These are phyloP conservation scores for Sphaerodactylus townsendi DNA, from an alignment of 2,113 vertebrate genomes.

Conservation along the genomic window DNA sequence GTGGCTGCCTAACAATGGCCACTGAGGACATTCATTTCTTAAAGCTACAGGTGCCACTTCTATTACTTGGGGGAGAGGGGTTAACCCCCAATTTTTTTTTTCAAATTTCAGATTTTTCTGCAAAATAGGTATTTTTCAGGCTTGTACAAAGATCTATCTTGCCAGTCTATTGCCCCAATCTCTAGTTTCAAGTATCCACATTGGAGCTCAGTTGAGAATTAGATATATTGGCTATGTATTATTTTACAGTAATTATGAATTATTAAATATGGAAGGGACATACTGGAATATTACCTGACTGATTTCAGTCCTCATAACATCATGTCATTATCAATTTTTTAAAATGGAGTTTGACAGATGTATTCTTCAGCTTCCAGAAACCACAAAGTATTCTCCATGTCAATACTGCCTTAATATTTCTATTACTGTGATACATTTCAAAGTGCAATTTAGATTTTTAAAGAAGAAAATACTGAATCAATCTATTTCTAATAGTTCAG, in stretches of 20 bases:
- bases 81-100: no score
- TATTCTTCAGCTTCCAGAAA: constrained; percentile 34
- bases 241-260: neutral
- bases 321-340: neutral
- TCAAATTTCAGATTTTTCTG: no score
- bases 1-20: no score
- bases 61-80: no score
- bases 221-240: neutral
- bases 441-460: neutral
- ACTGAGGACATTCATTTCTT: no score
- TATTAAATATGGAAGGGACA: neutral
- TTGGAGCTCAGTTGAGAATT: no score
- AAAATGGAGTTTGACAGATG: constrained; percentile 8
- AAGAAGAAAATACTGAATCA: constrained; percentile 14
- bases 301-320: fast-evolving
- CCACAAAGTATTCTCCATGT: neutral
- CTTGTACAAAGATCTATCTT: no score
- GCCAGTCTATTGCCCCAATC: no score
- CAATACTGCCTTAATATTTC: neutral
- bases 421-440: constrained; percentile 1
- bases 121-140: no score
- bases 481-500: neutral
- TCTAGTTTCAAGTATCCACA: no score
- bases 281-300: neutral
- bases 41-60: no score